Base-by-base conservation (phyloP, 2,113 vertebrate genomes). In the human (Homo sapiens) region DNA sequence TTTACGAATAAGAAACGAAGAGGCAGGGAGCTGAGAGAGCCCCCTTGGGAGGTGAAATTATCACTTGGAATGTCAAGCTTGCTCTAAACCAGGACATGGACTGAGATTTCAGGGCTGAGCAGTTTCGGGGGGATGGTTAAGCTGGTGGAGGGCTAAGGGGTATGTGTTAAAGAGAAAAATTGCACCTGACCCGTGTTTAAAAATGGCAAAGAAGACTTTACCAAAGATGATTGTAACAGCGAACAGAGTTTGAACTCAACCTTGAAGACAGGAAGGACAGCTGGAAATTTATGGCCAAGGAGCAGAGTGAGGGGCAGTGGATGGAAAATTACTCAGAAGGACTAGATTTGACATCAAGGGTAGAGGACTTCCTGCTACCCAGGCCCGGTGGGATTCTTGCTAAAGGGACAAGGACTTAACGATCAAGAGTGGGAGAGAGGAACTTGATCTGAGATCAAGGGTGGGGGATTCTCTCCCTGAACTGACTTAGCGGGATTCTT, bases 111-210 rank as follows among this genome's bases (percentile, higher is more conserved):
- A 3, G 87, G 43, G 23, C 5, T 17, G 72, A 38, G 35, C 32
- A 0, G 35, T 18, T 79, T 40, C 2, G 3, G 30, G 30, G 30
- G 23, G 27, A 40, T 0, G 14, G 1, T 3, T 32, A 32, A 57
- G 59, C 22, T 40, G 38, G 25, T 1, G 0, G n/a, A 14, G 50
- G 52, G 8, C 10, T 7, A 3, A 68, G 32, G 13, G 40, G 23
- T 6, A 0, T 3, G n/a, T 4, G 50, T 5, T 83, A n/a, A 52
- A 82, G 90, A 61, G 64, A 68, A 89, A n/a, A 35, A 11, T 9
- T 20, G 30, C 35, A 2, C 10, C 11, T 0, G 64, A 14, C 2
- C 0, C 40, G 43, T 23, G 45, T 45, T 89, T 64, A 20, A 14
- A 79, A 38, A 9, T 8, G 8, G 32, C 50, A 0, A 12, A n/a